phyloP scores from a whole-genome alignment of 2,888 invertebrate species.

The Bursaphelenchus okinawaensis region DNA sequence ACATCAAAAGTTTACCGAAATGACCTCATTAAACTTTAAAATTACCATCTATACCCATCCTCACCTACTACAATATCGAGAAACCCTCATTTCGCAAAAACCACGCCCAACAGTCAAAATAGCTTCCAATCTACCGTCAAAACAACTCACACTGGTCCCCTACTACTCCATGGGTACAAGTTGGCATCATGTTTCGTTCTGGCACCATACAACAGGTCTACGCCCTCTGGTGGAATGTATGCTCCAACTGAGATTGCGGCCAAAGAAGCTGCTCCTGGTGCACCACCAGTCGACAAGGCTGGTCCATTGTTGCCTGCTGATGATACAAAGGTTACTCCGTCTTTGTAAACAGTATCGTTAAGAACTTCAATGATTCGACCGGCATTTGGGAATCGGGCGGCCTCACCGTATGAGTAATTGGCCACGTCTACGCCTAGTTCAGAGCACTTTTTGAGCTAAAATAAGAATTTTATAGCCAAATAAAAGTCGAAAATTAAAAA shows the following conservation, averaged over 20 bases:
- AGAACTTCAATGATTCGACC: constrained; percentile 62
- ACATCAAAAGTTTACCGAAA: neutral
- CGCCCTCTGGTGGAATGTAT: constrained; percentile 94
- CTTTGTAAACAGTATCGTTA: constrained; percentile 73
- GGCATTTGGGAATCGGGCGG: constrained; percentile 80
- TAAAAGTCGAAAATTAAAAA: no score
- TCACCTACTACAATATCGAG: neutral
- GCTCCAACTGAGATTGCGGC: constrained; percentile 72
- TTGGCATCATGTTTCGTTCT: constrained; percentile 75
- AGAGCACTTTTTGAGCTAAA: constrained; percentile 61
- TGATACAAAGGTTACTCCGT: constrained; percentile 84
- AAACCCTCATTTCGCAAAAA: neutral
- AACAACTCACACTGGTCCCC: constrained; percentile 61
- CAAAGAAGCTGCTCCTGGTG: constrained; percentile 60
- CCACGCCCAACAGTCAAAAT: neutral
- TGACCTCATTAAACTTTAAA: neutral
- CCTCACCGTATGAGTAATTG: constrained; percentile 97
- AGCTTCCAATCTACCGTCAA: no score
- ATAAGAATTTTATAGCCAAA: no score
- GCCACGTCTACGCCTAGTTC: constrained; percentile 71
- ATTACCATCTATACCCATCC: neutral
- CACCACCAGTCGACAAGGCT: constrained; percentile 81
- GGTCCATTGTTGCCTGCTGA: constrained; percentile 94
- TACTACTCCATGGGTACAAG: constrained; percentile 70
- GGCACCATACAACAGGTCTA: constrained; percentile 87